Percentiles rank a stretch among this genome's conserved stretches.
Conservation (phyloP, 2,113 vertebrate species). For the Phocoena phocoena region DNA sequence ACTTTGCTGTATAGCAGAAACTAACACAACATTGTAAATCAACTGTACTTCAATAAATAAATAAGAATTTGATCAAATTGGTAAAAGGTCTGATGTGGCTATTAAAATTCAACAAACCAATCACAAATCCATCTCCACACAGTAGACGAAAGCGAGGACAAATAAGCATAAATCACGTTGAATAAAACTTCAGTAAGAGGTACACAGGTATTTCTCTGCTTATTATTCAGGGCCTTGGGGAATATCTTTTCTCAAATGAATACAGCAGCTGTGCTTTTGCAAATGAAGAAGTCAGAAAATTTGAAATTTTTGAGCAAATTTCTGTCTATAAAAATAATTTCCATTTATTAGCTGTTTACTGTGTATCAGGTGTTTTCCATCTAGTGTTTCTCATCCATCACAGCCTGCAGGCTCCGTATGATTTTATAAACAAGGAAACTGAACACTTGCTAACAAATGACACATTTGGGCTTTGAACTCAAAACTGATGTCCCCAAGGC, state of each 20-base stretch:
- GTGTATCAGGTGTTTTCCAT: neutral
- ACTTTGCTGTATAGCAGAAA: neutral
- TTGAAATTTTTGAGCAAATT: neutral
- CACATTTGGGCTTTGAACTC: neutral
- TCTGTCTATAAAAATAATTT: neutral
- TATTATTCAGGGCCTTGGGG: neutral
- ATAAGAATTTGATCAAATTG: neutral
- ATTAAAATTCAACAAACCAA: slow-evolving; percentile 39
- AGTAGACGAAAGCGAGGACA: neutral
- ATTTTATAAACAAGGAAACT: neutral
- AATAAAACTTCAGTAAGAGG: neutral
- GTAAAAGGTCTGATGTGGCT: neutral
- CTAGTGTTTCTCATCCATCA: neutral
- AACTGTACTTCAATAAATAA: neutral
- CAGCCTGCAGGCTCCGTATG: neutral
- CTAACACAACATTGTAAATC: neutral
- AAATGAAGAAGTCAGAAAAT: neutral
- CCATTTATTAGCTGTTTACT: neutral
- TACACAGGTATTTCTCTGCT: neutral
- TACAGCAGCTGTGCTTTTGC: neutral
- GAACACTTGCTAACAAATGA: neutral
- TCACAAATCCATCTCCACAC: neutral
- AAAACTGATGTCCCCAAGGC: neutral
- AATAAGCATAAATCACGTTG: slow-evolving; percentile 12
- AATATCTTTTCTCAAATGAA: neutral